These are phyloP conservation scores for Bugulina stolonifera DNA, from an alignment of 2,888 invertebrate genomes.

Conservation along the genomic window DNA sequence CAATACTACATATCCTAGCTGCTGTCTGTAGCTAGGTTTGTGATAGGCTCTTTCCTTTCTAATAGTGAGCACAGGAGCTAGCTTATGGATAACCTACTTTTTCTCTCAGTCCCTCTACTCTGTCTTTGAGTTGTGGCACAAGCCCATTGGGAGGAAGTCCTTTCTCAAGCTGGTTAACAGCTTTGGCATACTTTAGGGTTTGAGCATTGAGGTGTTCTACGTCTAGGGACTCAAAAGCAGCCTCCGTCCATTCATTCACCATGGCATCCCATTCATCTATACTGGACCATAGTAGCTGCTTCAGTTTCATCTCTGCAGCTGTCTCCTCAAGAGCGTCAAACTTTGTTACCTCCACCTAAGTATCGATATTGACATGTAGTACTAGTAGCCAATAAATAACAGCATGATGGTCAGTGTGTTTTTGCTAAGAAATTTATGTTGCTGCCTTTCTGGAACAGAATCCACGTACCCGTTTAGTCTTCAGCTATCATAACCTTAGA, in stretches of 20 bases:
- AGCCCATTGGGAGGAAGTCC: slow-evolving; percentile 75
- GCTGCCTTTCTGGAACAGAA: no score
- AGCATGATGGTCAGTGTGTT: no score
- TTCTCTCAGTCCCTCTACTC: slow-evolving; percentile 72
- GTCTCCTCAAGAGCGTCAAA: slow-evolving; percentile 76
- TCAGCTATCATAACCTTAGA: no score
- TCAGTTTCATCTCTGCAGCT: slow-evolving; percentile 70
- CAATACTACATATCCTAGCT: no score
- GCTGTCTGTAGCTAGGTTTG: no score
- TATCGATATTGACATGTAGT: no score
- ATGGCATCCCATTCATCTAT: slow-evolving; percentile 68
- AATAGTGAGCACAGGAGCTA: no score
- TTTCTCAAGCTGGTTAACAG: slow-evolving; percentile 72
- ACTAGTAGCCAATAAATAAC: no score
- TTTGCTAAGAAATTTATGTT: no score
- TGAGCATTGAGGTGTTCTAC: slow-evolving; percentile 67
- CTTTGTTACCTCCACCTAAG: slow-evolving; percentile 72
- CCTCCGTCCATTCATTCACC: slow-evolving; percentile 63
- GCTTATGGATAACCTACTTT: slow-evolving; percentile 62
- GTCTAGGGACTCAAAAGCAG: slow-evolving; percentile 58
- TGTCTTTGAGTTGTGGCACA: slow-evolving; percentile 68
- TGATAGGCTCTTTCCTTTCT: no score
- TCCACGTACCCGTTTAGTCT: no score
- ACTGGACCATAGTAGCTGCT: slow-evolving; percentile 74
- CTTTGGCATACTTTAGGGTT: slow-evolving; percentile 66